These are phyloP conservation scores for Cosmia pyralina DNA, from an alignment of 2,888 invertebrate genomes.

Conservation along the genomic window DNA sequence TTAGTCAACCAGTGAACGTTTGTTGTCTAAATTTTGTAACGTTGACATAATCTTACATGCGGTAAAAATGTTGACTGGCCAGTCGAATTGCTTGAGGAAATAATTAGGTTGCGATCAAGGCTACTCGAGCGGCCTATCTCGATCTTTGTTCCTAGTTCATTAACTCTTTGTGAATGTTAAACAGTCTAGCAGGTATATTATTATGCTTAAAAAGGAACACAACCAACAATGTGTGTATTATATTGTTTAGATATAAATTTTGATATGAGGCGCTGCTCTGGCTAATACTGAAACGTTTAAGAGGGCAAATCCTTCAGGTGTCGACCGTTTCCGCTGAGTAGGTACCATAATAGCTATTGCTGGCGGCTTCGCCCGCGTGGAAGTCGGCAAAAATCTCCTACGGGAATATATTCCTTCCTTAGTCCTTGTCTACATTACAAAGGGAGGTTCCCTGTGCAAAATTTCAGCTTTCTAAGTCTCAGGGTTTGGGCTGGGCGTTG, in stretches of 20 bases:
- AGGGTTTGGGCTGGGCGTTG: too few relatives aligned
- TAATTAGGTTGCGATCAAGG: slow-evolving; percentile 41
- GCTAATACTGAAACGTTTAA: background rate
- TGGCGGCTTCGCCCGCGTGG: too few relatives aligned
- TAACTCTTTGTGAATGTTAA: slow-evolving; percentile 31
- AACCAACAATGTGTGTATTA: background rate
- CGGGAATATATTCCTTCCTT: too few relatives aligned
- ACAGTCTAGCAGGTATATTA: background rate
- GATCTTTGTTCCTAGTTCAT: slow-evolving; percentile 44
- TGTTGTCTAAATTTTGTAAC: slow-evolving; percentile 67
- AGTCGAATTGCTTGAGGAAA: slow-evolving; percentile 55
- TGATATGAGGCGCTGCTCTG: background rate
- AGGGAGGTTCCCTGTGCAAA: too few relatives aligned
- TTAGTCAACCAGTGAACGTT: slow-evolving; percentile 57
- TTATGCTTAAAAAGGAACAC: background rate
- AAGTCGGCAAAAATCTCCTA: too few relatives aligned
- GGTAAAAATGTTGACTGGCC: slow-evolving; percentile 57
- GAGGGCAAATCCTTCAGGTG: background rate
- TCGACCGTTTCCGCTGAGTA: background rate
- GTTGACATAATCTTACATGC: slow-evolving; percentile 71
- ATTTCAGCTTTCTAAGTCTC: too few relatives aligned
- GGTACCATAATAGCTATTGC: too few relatives aligned
- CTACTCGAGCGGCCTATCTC: slow-evolving; percentile 34
- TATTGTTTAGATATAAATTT: background rate
- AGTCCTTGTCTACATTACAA: too few relatives aligned